Base-by-base conservation (phyloP, 2,797 vertebrate genomes). In the Anniella stebbinsi region DNA sequence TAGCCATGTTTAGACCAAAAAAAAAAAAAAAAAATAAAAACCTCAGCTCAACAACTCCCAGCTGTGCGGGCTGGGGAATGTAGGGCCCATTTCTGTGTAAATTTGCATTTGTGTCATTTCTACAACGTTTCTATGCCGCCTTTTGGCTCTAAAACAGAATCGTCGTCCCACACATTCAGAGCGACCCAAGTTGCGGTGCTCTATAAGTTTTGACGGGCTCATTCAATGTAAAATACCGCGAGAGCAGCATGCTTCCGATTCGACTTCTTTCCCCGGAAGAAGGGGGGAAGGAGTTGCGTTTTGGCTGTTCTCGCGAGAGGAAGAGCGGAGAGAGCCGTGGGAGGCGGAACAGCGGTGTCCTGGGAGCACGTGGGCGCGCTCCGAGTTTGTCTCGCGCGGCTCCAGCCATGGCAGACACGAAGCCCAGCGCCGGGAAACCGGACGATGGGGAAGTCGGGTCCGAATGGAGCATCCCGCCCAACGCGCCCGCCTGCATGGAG, bases 401-500 rank as follows among this genome's bases (percentile, higher is more conserved):
- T 78, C 33, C 66, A 80, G 1, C 30, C 38, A 89, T 87, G 73
- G 66, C 88, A 0, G n/a, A 70, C 4, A 28, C 6, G 3, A 91
- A 89, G n/a, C 13, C 21, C 60, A 7, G 28, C 4, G 23, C 48
- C 0, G 51, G 30, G 17, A 3, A 45, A 45, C 6, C 23, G 28
- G 38, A 30, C 67, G 89, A 77, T 2, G 80, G 80, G 5, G 86
- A 87, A 33, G 6, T 80, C 60, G 78, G 69, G 60, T 92, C 96
- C n/a, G 96, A 97, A 4, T 99, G 99, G 98, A 98, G 97, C 92
- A 98, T 98, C 8, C 98, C 98, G 0, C 98, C 98, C 1, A 98
- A 98, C 92, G 98, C 98, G 0, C 99, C 99, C 3, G 98, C 98
- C 0, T 99, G 98, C 93, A 99, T 99, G 98, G 99, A 99, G 95